Evolutionary conservation across 2,888 invertebrate genomes (phyloP), one percentile per base, ranked within the genome.

Genomic region (Amiota mariae): DNA sequence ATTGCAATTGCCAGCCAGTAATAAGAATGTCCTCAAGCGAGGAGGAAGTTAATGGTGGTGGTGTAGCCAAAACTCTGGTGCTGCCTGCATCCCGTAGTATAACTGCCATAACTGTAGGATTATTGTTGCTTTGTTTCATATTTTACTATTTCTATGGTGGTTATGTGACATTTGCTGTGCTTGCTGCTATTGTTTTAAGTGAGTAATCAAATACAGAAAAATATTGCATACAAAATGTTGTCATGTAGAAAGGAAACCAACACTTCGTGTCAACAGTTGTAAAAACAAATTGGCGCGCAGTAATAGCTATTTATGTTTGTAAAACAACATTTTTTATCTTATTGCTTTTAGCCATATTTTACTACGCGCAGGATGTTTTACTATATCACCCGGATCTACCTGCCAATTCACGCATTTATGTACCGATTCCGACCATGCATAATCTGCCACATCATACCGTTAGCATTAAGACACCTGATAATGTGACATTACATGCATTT

Each of bases 341-440:
- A 15, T 18, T 64, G 51, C 48, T 90, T 90, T 56, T 88, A 96
- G 96, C 94, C 75, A 93, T 96, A 80, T 91, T 97, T 70, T 98
- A 97, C 90, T 94, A 94, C 88, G 94, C 94, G 72, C 96, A 97
- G 90, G 98, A 97, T 89, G 92, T 93, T 84, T 91, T 98, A 64
- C 90, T 98, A 4, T 98, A 95, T 89, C 96, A 97, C 89, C 98
- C 98, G 4, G 95, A 97, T 87, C 92, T 96, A 83, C 98, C 98
- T 51, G 93, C 94, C 15, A 96, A 97, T 89, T 96, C 98, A 0
- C 92, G 98, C 80, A 92, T 95, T 64, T 97, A 95, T 90, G 95
- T 98, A 75, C 94, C 96, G 75, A 93, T 95, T 78, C 98, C 98
- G 11, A 94, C 95, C 73, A 94, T 94, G 88, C 95, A 95, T 88